Percentiles rank a stretch among this genome's conserved stretches.
Evolutionary conservation across 2,888 invertebrate genomes (phyloP).

Genomic region (Drosophila algonquin): DNA sequence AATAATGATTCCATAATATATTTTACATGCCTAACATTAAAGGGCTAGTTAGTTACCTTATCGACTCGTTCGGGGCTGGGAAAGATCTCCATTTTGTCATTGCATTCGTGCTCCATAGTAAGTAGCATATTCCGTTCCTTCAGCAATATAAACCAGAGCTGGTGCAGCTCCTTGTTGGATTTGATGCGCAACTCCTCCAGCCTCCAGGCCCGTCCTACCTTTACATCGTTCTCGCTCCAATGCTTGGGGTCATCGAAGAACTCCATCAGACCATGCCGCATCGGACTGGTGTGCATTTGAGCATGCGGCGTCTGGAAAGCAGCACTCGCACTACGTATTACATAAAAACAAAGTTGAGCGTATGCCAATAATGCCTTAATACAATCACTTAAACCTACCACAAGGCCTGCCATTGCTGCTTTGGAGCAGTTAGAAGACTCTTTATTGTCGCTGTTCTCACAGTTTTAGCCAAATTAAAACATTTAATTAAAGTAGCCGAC

Average conservation of each 20-base stretch:
- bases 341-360: slow-evolving; percentile 35
- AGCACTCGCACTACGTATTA: slow-evolving; percentile 47
- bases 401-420: slow-evolving; percentile 41
- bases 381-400: slow-evolving; percentile 35
- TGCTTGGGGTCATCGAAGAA: slow-evolving; percentile 95
- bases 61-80: slow-evolving; percentile 97
- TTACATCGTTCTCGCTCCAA: slow-evolving; percentile 91
- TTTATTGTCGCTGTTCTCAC: slow-evolving; percentile 51
- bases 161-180: slow-evolving; percentile 97
- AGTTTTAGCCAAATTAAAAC: slow-evolving; percentile 67
- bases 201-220: slow-evolving; percentile 94
- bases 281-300: slow-evolving; percentile 43
- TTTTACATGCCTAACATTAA: no score
- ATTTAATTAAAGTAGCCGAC: slow-evolving; percentile 70
- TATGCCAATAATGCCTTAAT: not conserved
- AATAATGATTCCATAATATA: not conserved
- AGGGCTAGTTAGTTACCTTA: slow-evolving; percentile 86
- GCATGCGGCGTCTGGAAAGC: slow-evolving; percentile 34
- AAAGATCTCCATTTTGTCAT: slow-evolving; percentile 88
- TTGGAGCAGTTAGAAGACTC: slow-evolving; percentile 42
- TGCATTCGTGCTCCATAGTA: slow-evolving; percentile 96
- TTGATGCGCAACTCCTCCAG: slow-evolving; percentile 96
- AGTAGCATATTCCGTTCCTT: slow-evolving; percentile 99
- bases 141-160: slow-evolving; percentile 95
- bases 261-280: slow-evolving; percentile 87